These are phyloP conservation scores for Craniophora ligustri DNA, from an alignment of 2,888 invertebrate genomes.

Conservation along the genomic window DNA sequence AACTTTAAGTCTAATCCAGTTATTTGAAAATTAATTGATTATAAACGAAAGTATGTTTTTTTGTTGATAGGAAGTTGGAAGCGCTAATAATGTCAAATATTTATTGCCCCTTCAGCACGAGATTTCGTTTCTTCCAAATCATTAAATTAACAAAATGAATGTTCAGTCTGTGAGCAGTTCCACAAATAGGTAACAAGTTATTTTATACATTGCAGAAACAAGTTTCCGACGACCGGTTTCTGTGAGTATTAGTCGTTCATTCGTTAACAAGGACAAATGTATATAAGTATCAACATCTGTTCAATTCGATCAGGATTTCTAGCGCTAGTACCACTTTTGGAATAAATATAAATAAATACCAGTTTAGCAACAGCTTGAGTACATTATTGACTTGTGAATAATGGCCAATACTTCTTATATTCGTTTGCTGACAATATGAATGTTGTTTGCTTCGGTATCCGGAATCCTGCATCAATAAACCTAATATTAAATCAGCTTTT, in stretches of 20 bases:
- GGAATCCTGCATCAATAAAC: no score
- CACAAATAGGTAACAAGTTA: slow-evolving; percentile 50
- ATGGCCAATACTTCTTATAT: no score
- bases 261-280: slow-evolving; percentile 63
- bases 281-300: slow-evolving; percentile 10
- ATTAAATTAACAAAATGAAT: slow-evolving; percentile 17
- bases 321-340: slow-evolving; percentile 5
- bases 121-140: slow-evolving; percentile 11
- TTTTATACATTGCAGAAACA: slow-evolving; percentile 62
- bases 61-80: no score
- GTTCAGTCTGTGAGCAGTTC: slow-evolving; percentile 30
- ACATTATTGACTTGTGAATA: background rate
- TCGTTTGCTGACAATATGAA: background rate
- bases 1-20: no score
- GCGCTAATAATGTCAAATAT: background rate
- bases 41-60: no score
- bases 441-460: no score
- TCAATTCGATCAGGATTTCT: slow-evolving; percentile 16
- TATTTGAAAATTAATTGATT: no score
- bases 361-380: background rate
- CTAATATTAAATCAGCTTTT: no score
- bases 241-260: slow-evolving; percentile 58
- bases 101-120: background rate
- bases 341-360: background rate
- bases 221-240: slow-evolving; percentile 58